These are phyloP conservation scores for Trypoxylus dichotomus DNA, from an alignment of 1,140 invertebrate genomes.

Conservation along the genomic window DNA sequence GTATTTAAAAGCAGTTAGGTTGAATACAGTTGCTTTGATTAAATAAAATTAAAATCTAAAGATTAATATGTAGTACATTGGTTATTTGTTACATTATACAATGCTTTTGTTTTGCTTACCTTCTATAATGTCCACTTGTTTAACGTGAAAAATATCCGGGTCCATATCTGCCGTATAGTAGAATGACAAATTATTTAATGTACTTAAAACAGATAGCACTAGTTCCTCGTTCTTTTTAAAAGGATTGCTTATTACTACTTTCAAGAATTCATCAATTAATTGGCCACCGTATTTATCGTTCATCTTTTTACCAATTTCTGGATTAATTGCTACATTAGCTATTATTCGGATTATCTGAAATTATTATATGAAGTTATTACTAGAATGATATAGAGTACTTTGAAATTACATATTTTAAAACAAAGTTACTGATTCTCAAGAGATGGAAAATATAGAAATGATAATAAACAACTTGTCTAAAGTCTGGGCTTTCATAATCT, in stretches of 20 bases:
- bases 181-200: conserved; percentile 70
- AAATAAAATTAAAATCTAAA: too few species aligned
- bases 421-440: too few species aligned
- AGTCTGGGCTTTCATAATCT: too few species aligned
- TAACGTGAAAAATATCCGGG: conserved; percentile 50
- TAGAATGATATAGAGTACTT: neutral
- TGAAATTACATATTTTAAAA: too few species aligned
- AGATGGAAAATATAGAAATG: too few species aligned
- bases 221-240: conserved; percentile 65
- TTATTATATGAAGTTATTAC: neutral
- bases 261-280: conserved; percentile 58
- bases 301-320: conserved; percentile 65
- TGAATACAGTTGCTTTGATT: too few species aligned
- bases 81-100: too few species aligned
- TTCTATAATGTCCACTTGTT: conserved; percentile 52
- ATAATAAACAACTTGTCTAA: too few species aligned
- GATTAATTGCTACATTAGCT: conserved; percentile 74
- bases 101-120: conserved; percentile 40
- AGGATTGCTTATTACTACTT: conserved; percentile 56
- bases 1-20: too few species aligned
- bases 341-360: conserved; percentile 65
- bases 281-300: conserved; percentile 50
- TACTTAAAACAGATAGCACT: conserved; percentile 64
- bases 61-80: too few species aligned
- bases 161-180: conserved; percentile 56